Evolutionary conservation across 2,888 invertebrate genomes (phyloP), one percentile per base, ranked within the genome.

Genomic region (Diloba caeruleocephala): DNA sequence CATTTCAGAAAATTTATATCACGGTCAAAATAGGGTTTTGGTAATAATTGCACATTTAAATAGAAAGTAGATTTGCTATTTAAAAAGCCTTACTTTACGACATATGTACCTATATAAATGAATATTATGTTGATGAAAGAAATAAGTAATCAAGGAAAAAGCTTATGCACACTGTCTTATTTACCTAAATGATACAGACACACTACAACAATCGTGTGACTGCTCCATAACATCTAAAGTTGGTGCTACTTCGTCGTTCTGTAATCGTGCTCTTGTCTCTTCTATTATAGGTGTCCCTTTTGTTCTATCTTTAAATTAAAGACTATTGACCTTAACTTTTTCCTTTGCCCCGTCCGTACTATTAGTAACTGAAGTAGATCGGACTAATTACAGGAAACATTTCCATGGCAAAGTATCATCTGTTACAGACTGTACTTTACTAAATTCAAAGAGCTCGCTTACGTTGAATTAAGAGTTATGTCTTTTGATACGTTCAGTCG

Each of bases 251-350:
- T 74, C 79, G 82, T 79, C 78, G 77, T 82, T 79, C 77, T 80
- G 82, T 86, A 87, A 85, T 87, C 82, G 82, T 79, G 71, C 81
- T 85, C 84, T 81, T 79, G 80, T 80, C 81, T 78, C 70, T 84
- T 73, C 82, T 84, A 87, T 87, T 87, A 88, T 87, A 84, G 85
- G 85, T 79, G 85, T 85, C 82, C 81, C 82, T 82, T 89, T 90
- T 88, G 86, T 87, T 78, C 84, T 59, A 73, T 79, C 80, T 87
- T 84, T 85, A 87, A 89, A 90, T 90, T 89, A 90, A 87, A 90
- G 87, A 86, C 82, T 85, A 82, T 84, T 83, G 85, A 84, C 84
- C 84, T 82, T 81, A 84, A 85, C 85, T 85, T 89, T 73, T 85
- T 85, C 81, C 80, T 81, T 76, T 79, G 71, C 66, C 59, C 56